A percentile compares a stretch with the other conserved stretches of the same genome.
Evolutionary conservation across 2,113 vertebrate species (phyloP).

Genomic region (Crotophaga sulcirostris): DNA sequence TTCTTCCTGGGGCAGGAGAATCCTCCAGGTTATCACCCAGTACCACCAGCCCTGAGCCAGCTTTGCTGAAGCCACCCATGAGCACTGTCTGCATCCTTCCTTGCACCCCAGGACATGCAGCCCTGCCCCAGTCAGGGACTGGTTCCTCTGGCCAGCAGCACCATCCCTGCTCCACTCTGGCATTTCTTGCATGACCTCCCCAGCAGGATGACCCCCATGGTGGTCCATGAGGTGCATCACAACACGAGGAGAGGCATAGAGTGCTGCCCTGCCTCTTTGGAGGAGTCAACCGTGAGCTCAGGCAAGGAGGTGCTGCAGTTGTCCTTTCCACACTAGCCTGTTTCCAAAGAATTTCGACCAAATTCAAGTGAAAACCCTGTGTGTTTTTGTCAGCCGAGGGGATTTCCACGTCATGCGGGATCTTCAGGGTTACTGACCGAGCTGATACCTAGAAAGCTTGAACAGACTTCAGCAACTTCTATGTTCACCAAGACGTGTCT

Average conservation of each 20-base stretch:
- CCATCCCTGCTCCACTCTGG: fast-evolving
- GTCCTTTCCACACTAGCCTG: not conserved
- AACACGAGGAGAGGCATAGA: fast-evolving
- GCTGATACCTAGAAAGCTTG: not conserved
- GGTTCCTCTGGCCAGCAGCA: not conserved
- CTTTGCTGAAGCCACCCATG: not conserved
- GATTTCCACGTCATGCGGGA: not conserved
- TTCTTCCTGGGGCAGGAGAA: not conserved
- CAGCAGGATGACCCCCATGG: fast-evolving
- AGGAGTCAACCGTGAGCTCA: not conserved
- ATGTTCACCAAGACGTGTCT: fast-evolving
- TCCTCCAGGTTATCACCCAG: not conserved
- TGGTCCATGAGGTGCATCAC: fast-evolving
- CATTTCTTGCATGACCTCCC: not conserved
- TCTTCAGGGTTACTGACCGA: not conserved
- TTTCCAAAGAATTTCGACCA: not conserved
- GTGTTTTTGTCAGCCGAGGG: fast-evolving
- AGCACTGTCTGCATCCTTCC: not conserved
- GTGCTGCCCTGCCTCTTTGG: not conserved
- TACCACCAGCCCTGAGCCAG: not conserved
- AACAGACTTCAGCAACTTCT: not conserved
- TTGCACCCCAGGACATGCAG: not conserved
- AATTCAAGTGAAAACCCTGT: not conserved
- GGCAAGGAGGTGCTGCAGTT: not conserved
- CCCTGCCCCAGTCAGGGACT: not conserved